Evolutionary conservation across 2,113 vertebrate genomes (phyloP), one percentile per base, ranked within the genome.

Genomic region (Tragelaphus buxtoni): DNA sequence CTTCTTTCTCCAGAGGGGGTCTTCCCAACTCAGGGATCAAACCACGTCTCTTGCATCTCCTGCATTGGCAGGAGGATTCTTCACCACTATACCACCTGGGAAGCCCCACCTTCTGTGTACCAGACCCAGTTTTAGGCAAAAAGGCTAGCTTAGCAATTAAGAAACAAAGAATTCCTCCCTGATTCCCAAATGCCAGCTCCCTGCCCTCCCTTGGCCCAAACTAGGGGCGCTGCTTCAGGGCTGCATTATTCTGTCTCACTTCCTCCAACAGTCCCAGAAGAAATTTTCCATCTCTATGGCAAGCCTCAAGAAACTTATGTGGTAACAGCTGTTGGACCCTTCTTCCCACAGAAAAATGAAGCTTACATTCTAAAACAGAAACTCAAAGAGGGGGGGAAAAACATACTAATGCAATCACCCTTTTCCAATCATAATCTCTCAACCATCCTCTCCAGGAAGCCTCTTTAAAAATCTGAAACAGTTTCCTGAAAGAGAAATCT

Each of bases 391-490:
- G 9, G 7, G 9, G 3, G 0, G 12, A 12, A 45, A 58, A 8
- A 22, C 39, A 49, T 58, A 61, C 28, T 60, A 81, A 84, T 5
- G n/a, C 49, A 94, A 90, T 95, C 51, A 94, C 47, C 8, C 5
- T 39, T 91, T 89, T 94, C 83, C 89, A 97, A 76, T 96, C 86
- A 93, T 0, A 55, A 79, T 53, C 91, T 91, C 96, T 96, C 91
- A 80, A 93, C 51, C 9, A 12, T 39, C 53, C 86, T 93, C 93
- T 58, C 96, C 53, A 91, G 82, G 79, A 91, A 86, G 58, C 91
- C 79, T 94, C 96, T 97, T 89, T 77, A 93, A 85, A 94, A 86
- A 69, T 88, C 83, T 49, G 22, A 74, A 97, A 82, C 45, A 45
- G 61, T 74, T 93, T 35, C 81, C 79, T n/a, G 16, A 53, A 87